phyloP scores from a whole-genome alignment of 1,140 invertebrate species.

The Pseudobourletiella spinata region DNA sequence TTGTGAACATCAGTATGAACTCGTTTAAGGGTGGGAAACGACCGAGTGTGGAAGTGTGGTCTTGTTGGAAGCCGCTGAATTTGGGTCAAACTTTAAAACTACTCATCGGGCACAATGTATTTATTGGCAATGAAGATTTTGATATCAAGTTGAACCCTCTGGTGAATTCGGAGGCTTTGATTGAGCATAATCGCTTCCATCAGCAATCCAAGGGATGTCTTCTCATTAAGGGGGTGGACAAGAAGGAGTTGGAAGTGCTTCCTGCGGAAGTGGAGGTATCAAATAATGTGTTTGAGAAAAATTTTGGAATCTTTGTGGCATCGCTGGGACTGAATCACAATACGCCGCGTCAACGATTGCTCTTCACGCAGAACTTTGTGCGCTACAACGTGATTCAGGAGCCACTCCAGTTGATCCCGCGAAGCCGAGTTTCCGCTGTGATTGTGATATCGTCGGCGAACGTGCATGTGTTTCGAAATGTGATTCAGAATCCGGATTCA shows the following conservation, averaged over 20 bases:
- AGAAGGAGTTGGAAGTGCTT: constrained; percentile 54
- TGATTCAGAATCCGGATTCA: constrained; percentile 81
- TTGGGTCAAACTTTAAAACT: constrained; percentile 49
- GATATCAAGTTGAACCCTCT: constrained; percentile 72
- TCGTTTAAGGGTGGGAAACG: constrained; percentile 65
- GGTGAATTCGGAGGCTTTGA: constrained; percentile 64
- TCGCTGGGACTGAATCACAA: constrained; percentile 72
- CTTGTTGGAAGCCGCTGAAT: constrained; percentile 39
- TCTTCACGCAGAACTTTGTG: constrained; percentile 84
- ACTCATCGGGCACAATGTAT: constrained; percentile 67
- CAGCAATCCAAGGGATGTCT: constrained; percentile 72
- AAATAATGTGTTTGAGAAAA: constrained; percentile 81
- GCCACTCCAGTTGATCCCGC: constrained; percentile 73
- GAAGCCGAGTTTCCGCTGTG: constrained; percentile 78
- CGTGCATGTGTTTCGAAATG: constrained; percentile 79
- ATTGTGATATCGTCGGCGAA: constrained; percentile 85
- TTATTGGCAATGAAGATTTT: constrained; percentile 64
- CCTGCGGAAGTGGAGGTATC: constrained; percentile 64
- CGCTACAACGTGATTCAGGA: constrained; percentile 73
- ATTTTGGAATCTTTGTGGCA: constrained; percentile 76
- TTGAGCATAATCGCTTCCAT: constrained; percentile 81
- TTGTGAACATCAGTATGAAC: constrained; percentile 76
- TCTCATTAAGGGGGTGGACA: constrained; percentile 77
- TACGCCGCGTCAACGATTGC: constrained; percentile 63
- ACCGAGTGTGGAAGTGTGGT: constrained; percentile 55